These are phyloP conservation scores for Criorhina ranunculi DNA, from an alignment of 2,888 invertebrate genomes.

Conservation along the genomic window DNA sequence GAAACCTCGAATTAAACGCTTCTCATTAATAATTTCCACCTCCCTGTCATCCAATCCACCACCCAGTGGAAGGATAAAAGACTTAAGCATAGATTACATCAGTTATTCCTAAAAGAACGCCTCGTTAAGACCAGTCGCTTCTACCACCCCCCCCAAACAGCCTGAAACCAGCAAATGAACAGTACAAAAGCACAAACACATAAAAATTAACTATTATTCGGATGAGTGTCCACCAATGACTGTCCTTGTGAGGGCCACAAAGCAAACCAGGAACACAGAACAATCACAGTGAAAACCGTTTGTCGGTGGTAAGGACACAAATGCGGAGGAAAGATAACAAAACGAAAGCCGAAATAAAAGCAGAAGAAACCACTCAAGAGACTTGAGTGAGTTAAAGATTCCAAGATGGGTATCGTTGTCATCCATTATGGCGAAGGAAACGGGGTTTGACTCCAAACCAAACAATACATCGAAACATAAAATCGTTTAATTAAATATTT, in stretches of 20 bases:
- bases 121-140: background rate
- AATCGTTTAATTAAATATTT: conserved; percentile 70
- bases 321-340: conserved; percentile 32
- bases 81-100: conserved; percentile 49
- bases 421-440: background rate
- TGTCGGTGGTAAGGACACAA: conserved; percentile 28
- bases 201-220: conserved; percentile 62
- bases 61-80: conserved; percentile 8
- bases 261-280: conserved; percentile 32
- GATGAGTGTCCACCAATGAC: conserved; percentile 38
- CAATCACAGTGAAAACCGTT: conserved; percentile 63
- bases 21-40: conserved; percentile 67
- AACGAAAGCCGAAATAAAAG: conserved; percentile 8
- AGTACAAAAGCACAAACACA: conserved; percentile 43
- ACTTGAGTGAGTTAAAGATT: conserved; percentile 34
- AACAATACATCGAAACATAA: conserved; percentile 47
- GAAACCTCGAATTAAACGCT: conserved; percentile 57
- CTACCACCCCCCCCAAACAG: background rate
- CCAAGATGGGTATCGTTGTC: background rate
- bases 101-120: conserved; percentile 33
- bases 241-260: conserved; percentile 13
- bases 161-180: conserved; percentile 16
- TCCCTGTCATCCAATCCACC: background rate
- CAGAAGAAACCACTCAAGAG: conserved; percentile 15
- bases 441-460: background rate